These are phyloP conservation scores for Aplocera efformata DNA, from an alignment of 2,888 invertebrate genomes.

Conservation along the genomic window DNA sequence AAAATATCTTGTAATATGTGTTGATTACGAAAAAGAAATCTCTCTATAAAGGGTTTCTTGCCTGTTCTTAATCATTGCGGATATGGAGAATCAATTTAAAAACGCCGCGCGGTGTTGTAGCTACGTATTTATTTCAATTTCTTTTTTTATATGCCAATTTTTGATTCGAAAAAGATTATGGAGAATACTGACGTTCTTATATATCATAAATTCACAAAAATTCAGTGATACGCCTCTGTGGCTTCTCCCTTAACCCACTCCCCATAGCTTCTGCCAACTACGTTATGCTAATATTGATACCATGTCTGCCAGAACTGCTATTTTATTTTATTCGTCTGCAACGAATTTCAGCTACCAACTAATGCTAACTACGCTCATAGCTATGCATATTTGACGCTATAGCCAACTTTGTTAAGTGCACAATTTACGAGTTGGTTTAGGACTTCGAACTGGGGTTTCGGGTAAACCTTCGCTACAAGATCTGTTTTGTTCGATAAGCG, in stretches of 20 bases:
- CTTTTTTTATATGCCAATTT: too few species aligned
- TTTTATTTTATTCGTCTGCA: conserved; percentile 66
- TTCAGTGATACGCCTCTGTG: not conserved
- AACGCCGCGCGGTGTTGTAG: too few species aligned
- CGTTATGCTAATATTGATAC: conserved; percentile 67
- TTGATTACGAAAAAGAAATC: too few species aligned
- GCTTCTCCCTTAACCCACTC: conserved; percentile 17
- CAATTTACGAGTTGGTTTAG: conserved; percentile 45
- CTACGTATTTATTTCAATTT: too few species aligned
- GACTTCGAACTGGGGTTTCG: conserved; percentile 45
- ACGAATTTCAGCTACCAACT: conserved; percentile 45
- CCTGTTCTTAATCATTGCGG: too few species aligned
- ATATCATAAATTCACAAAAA: not conserved
- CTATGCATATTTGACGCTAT: conserved; percentile 46
- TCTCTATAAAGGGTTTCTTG: too few species aligned
- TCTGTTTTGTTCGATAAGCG: conserved; percentile 55
- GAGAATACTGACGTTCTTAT: too few species aligned
- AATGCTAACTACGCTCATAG: conserved; percentile 47
- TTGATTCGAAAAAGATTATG: too few species aligned
- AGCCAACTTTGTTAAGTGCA: conserved; percentile 26
- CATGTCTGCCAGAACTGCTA: conserved; percentile 49
- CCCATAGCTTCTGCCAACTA: conserved; percentile 41
- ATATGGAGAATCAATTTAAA: too few species aligned
- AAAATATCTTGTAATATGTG: too few species aligned
- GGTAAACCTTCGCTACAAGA: conserved; percentile 39